phyloP scores from a whole-genome alignment of 2,888 invertebrate species.

The Fissipunctia ypsillon region DNA sequence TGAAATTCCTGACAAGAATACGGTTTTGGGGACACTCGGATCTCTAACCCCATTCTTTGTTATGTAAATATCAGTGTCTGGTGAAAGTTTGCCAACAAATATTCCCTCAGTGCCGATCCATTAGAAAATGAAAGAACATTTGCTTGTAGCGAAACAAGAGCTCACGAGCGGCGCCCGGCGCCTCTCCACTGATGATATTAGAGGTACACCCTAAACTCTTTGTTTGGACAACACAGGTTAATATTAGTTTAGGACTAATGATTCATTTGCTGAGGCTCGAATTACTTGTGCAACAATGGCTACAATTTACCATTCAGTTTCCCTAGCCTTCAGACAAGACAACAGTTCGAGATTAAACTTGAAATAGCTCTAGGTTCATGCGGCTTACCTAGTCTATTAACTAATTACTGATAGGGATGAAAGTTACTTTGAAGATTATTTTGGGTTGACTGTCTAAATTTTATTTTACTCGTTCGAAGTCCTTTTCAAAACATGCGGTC shows the following conservation, averaged over 20 bases:
- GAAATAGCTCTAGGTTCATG: conserved; percentile 8
- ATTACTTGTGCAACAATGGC: conserved; percentile 73
- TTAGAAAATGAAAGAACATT: conserved; percentile 88
- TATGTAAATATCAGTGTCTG: conserved; percentile 86
- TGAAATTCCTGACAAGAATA: conserved; percentile 84
- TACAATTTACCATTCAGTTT: conserved; percentile 70
- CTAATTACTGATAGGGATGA: conserved; percentile 48
- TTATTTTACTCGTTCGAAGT: conserved; percentile 34
- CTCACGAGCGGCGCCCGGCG: conserved; percentile 63
- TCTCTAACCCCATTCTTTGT: conserved; percentile 86
- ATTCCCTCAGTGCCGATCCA: conserved; percentile 83
- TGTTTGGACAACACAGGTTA: conserved; percentile 81
- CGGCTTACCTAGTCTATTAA: conserved; percentile 45
- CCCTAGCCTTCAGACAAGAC: conserved; percentile 46
- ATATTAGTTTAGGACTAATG: conserved; percentile 87
- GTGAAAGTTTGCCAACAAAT: conserved; percentile 85
- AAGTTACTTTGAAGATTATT: conserved; percentile 39
- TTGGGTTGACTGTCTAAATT: conserved; percentile 35
- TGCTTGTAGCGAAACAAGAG: conserved; percentile 80
- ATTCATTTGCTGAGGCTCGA: conserved; percentile 81
- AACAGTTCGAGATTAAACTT: conserved; percentile 36
- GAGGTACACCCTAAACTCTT: conserved; percentile 75
- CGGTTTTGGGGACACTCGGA: conserved; percentile 80
- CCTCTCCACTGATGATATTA: conserved; percentile 74
- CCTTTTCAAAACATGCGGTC: conserved; percentile 41